Base-by-base conservation (phyloP, 2,888 invertebrate species). In the Plebejus anna region DNA sequence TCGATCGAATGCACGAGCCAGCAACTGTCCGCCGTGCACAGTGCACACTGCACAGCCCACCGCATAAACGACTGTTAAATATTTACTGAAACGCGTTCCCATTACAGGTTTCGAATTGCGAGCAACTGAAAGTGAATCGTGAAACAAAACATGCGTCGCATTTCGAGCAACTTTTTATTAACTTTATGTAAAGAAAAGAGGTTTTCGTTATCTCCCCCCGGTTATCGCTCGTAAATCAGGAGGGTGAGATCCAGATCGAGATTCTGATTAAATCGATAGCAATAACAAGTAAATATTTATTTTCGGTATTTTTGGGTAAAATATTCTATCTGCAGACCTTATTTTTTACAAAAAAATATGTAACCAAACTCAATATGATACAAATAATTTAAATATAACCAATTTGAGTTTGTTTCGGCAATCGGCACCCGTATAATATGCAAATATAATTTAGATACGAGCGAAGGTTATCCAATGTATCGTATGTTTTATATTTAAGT, bases 1-100 rank as follows among this genome's bases (percentile, higher is more conserved):
- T 80, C 80, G 79, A 79, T 80, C 80, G 75, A 79, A 78, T 78
- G 78, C 79, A 75, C 66, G 70, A 76, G 75, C 75, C 77, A 75
- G 70, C 77, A 71, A 70, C 73, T 73, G 73, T 51, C 51, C 73
- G 66, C 73, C 6, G 70, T 51, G 51, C 75, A 51, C 75, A 22
- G 70, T 51, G 51, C 75, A 51, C 75, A 22, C 42, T 38, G 38
- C 72, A 51, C 72, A 22, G 47, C 75, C 36, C 61, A 72, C 73
- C 11, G 75, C 59, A 76, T 70, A 73, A 72, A 76, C 66, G 38
- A 32, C 61, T 75, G 75, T 59, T 76, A 57, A 70, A 75, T 72
- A 42, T 42, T 76, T 76, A 75, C 75, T 70, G 73, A 73, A 51
- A 5, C 42, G 72, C 32, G 66, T 66, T 66, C 32, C 32, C 32